Base-by-base conservation (phyloP, 2,113 vertebrate species). In the Nibea albiflora region DNA sequence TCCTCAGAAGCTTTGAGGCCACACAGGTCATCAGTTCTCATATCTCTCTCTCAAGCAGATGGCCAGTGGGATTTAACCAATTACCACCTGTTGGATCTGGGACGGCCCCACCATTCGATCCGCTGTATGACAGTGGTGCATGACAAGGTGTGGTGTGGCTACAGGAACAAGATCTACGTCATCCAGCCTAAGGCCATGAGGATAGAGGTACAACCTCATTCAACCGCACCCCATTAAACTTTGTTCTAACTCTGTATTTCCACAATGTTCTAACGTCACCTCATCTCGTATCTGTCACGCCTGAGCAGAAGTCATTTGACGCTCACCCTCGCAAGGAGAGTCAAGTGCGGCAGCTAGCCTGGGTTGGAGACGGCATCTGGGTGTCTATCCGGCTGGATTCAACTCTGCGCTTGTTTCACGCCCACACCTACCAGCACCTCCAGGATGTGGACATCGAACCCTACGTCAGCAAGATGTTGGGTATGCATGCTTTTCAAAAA, bases 391-490 rank as follows among this genome's bases (percentile, higher is more conserved):
- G 98, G 7, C 92, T 99, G 86, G 98, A 99, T 85, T 99, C 98
- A 31, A 99, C 98, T 0, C 93, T 99, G 54, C 95, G 98, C 81
- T 94, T 99, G 46, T 99, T 99, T 88, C 98, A 99, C 0, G 98
- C 98, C 2, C 98, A 98, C 94, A 99, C 97, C 78, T 97, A 97
- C 80, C 98, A 99, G 85, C 98, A 99, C 78, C 96, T 99, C 61
- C 98, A 99, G 84, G 98, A 99, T 0, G 98, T 99, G 24, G 98
- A 99, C 94, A 99, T 99, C 0, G 98, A 99, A 85, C 98, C 98
- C 57, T 99, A 99, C 0, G 98, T 99, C 96, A 99, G 98, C 96
- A 99, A 99, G 93, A 99, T 99, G 98, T 92, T 99, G 31, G 98
- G 98, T 99, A 89, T 91, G 89, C 8, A 14, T 46, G 0, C 28